phyloP scores from a whole-genome alignment of 2,113 vertebrate species.

The Rhinogobius similis region DNA sequence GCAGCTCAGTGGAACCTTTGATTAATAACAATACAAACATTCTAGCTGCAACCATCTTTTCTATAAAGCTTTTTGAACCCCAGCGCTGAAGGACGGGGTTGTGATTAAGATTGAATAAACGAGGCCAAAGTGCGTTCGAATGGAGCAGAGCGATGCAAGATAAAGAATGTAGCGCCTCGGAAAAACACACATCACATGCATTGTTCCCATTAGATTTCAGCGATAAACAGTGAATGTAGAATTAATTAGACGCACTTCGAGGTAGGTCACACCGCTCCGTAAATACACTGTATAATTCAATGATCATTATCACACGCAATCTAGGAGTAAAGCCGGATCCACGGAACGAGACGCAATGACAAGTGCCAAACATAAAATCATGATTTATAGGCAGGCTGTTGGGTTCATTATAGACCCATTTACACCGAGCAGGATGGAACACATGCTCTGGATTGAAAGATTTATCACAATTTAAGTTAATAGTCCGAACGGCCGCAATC shows the following conservation, averaged over 20 bases:
- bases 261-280: slow-evolving; percentile 37
- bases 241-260: slow-evolving; percentile 51
- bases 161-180: slow-evolving; percentile 38
- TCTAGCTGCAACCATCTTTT: neutral
- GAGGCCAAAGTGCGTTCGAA: slow-evolving; percentile 8
- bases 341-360: neutral
- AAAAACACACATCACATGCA: slow-evolving; percentile 37
- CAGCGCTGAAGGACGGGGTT: slow-evolving; percentile 25
- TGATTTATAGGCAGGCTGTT: neutral
- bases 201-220: slow-evolving; percentile 40
- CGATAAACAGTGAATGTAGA: slow-evolving; percentile 44
- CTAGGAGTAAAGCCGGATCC: neutral
- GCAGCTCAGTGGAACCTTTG: no score
- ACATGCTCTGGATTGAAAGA: neutral
- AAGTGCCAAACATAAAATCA: neutral
- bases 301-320: slow-evolving; percentile 36
- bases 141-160: slow-evolving; percentile 26
- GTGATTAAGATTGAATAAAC: slow-evolving; percentile 52
- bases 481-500: no score
- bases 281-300: slow-evolving; percentile 46
- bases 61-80: slow-evolving; percentile 27
- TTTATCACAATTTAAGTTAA: neutral
- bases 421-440: neutral
- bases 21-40: neutral
- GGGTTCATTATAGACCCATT: neutral